These are phyloP conservation scores for Cichlasoma orientale DNA, from an alignment of 2,797 vertebrate species.

Conservation along the genomic window DNA sequence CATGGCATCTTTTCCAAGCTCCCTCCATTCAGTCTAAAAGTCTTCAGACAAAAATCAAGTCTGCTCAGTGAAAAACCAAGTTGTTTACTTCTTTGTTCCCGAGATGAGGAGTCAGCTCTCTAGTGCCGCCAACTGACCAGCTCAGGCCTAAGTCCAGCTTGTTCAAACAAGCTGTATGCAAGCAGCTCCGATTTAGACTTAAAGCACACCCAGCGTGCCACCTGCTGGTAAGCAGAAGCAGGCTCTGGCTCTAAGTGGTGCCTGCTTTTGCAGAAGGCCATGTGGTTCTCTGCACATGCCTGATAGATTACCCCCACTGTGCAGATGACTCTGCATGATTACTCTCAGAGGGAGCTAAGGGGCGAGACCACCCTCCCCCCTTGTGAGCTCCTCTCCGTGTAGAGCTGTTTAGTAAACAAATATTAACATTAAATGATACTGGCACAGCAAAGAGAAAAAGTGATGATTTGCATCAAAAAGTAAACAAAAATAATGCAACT, in stretches of 20 bases:
- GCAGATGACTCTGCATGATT: constrained; percentile 24
- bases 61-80: constrained; percentile 69
- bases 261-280: constrained; percentile 9
- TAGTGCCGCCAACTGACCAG: constrained; percentile 38
- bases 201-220: constrained; percentile 15
- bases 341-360: neutral
- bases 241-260: neutral
- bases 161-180: neutral
- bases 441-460: neutral
- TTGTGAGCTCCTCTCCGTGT: neutral
- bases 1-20: neutral
- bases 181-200: neutral
- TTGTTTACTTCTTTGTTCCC: constrained; percentile 77
- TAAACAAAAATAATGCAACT: neutral
- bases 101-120: constrained; percentile 11
- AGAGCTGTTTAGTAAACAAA: constrained; percentile 9
- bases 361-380: too few relatives aligned
- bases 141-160: neutral
- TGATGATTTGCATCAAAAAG: neutral
- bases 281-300: neutral
- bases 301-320: constrained; percentile 2
- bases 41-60: constrained; percentile 26
- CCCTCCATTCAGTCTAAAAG: constrained; percentile 17
- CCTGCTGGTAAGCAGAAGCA: constrained; percentile 53
- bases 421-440: neutral